Evolutionary conservation across 1,140 invertebrate species (phyloP).

Genomic region (Oedothorax gibbosus): DNA sequence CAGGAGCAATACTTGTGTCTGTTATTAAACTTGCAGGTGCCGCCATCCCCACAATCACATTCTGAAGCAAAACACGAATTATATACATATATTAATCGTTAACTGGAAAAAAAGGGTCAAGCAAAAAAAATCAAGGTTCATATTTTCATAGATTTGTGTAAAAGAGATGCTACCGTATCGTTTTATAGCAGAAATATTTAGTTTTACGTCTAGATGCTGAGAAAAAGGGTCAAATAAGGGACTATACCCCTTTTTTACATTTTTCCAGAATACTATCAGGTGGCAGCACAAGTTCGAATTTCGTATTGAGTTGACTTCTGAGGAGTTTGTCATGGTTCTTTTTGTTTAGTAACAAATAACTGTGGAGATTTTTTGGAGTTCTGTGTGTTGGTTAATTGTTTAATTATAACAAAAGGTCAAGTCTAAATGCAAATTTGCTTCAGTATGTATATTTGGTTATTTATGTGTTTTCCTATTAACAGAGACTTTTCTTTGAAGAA

Average conservation of each 20-base stretch:
- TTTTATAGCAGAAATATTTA: background rate
- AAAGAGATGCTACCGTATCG: background rate
- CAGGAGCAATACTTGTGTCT: background rate
- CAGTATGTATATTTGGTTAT: no score
- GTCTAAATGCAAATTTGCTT: no score
- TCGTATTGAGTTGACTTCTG: no score
- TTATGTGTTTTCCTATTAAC: no score
- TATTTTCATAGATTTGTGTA: background rate
- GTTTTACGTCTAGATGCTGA: background rate
- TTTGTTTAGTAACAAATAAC: no score
- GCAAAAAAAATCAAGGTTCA: background rate
- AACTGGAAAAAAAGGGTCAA: background rate
- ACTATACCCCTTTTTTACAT: background rate
- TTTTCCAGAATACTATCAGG: background rate
- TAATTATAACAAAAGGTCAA: no score
- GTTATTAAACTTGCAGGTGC: background rate
- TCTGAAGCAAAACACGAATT: background rate
- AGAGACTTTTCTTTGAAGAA: no score
- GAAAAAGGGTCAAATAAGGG: background rate
- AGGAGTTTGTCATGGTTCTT: no score
- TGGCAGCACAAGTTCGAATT: no score
- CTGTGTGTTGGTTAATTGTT: no score
- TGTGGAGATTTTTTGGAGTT: no score
- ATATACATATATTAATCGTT: background rate
- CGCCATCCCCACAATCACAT: background rate